Conservation (phyloP, 2,888 invertebrate species). For the Hydraecia micacea region DNA sequence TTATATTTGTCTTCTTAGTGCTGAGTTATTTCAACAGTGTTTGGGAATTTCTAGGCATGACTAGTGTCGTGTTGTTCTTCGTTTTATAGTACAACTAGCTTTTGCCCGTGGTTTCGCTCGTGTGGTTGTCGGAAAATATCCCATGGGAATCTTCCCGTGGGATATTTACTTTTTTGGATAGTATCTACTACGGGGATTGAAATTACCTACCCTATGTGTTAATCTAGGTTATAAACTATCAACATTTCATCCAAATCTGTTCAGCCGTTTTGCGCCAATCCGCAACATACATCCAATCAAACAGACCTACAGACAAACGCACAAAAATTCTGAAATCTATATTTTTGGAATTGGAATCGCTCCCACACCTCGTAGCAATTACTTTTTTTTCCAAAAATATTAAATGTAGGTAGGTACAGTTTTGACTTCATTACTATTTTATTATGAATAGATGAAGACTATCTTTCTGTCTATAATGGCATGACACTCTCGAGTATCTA, state of each 20-base stretch:
- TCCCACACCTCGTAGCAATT: not conserved
- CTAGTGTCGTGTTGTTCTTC: not conserved
- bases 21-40: slow-evolving; percentile 15
- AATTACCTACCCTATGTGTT: not conserved
- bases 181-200: too few relatives aligned
- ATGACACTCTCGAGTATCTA: not conserved
- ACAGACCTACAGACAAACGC: not conserved
- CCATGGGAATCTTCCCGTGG: too few relatives aligned
- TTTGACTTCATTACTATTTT: not conserved
- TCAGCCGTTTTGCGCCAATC: not conserved
- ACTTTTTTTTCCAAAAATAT: not conserved
- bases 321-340: not conserved
- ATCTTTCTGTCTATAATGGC: not conserved
- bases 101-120: not conserved
- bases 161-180: too few relatives aligned
- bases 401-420: not conserved
- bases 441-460: not conserved
- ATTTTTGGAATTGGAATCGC: not conserved
- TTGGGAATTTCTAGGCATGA: not conserved
- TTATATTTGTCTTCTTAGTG: slow-evolving; percentile 43
- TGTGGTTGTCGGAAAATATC: not conserved
- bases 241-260: not conserved
- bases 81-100: not conserved
- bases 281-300: not conserved
- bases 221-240: not conserved